A percentile compares a stretch with the other conserved stretches of the same genome.
phyloP scores from a whole-genome alignment of 2,113 vertebrate species.

The Platichthys stellatus region DNA sequence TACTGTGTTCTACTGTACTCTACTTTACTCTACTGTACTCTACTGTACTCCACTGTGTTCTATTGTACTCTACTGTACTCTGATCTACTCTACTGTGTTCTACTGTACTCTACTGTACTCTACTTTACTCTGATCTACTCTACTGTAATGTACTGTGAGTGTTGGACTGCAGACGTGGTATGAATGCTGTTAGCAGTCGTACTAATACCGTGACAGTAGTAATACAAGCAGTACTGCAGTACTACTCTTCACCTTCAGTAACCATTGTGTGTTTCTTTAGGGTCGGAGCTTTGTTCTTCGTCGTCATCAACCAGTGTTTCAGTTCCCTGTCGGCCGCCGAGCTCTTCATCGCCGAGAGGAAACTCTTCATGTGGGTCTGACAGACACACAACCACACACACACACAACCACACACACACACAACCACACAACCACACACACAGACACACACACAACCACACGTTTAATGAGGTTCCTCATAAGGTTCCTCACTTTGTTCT shows the following conservation, averaged over 20 bases:
- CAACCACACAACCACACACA: too few relatives aligned
- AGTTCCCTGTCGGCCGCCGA: constrained; percentile 88
- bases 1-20: neutral
- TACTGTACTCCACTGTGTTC: constrained; percentile 37
- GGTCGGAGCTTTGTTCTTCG: constrained; percentile 91
- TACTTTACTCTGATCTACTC: constrained; percentile 35
- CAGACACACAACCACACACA: neutral
- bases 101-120: neutral
- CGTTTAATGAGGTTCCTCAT: too few relatives aligned
- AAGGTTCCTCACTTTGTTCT: neutral
- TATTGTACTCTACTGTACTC: neutral
- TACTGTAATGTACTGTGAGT: neutral
- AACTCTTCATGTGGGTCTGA: constrained; percentile 90
- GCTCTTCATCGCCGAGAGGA: constrained; percentile 91
- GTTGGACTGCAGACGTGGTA: too few relatives aligned
- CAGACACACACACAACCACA: too few relatives aligned
- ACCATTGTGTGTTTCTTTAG: constrained; percentile 68
- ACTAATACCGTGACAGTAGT: too few relatives aligned
- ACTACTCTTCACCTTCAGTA: neutral
- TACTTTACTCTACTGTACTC: constrained; percentile 34
- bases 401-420: too few relatives aligned
- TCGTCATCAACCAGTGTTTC: constrained; percentile 95
- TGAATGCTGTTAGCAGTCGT: too few relatives aligned
- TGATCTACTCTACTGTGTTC: neutral
- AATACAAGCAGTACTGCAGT: too few relatives aligned